These are phyloP conservation scores for Lerista edwardsae DNA, from an alignment of 2,797 vertebrate genomes.

Conservation along the genomic window DNA sequence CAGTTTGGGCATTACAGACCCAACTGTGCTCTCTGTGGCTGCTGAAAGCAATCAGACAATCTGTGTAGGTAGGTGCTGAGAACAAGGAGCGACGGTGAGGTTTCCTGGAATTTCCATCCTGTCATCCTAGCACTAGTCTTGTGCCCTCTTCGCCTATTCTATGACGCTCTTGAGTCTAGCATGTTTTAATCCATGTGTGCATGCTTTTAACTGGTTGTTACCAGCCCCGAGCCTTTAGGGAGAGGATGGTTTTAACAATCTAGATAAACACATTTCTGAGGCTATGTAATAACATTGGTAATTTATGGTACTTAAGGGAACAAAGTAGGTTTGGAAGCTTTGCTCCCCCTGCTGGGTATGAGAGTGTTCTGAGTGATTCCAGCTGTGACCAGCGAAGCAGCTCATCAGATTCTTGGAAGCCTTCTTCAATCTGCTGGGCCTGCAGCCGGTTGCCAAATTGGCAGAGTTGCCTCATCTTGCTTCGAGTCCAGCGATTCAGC, in stretches of 20 bases:
- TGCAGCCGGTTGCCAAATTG: conserved; percentile 9
- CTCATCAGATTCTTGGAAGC: not conserved
- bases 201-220: too few species aligned
- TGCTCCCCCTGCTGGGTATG: conserved; percentile 1
- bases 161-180: not conserved
- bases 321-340: not conserved
- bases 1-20: not conserved
- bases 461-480: not conserved
- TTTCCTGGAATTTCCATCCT: not conserved
- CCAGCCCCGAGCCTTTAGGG: too few species aligned
- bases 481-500: conserved; percentile 4
- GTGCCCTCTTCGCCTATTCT: too few species aligned
- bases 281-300: not conserved
- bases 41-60: not conserved
- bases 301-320: not conserved
- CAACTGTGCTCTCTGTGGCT: not conserved
- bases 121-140: not conserved
- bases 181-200: not conserved
- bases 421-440: not conserved
- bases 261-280: not conserved
- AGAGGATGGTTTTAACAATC: not conserved
- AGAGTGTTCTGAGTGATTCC: conserved; percentile 6
- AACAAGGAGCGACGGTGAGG: not conserved
- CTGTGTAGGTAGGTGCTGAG: too few species aligned
- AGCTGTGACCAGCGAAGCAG: not conserved